A percentile compares a stretch with the other conserved stretches of the same genome.
Conservation (phyloP, 2,113 vertebrate species). For the Sceloporus tristichus region DNA sequence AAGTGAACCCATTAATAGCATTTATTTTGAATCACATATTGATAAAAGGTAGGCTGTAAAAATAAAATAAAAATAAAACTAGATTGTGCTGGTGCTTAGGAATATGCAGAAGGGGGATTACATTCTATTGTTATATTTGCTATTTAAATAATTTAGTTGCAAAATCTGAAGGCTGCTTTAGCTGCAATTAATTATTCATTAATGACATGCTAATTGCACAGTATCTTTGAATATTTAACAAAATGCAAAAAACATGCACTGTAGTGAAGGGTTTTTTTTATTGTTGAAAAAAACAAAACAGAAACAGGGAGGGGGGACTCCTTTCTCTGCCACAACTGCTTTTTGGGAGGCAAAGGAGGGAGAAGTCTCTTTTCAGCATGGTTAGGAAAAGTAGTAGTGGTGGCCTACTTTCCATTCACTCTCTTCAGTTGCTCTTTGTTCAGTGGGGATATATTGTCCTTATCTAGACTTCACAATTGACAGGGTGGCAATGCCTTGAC, state of each 20-base stretch:
- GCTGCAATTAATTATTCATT: constrained; percentile 99
- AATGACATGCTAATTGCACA: constrained; percentile 98
- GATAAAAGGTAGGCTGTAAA: constrained; percentile 52
- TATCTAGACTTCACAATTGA: constrained; percentile 86
- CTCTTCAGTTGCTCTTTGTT: constrained; percentile 81
- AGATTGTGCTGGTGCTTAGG: neutral
- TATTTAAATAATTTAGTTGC: constrained; percentile 98
- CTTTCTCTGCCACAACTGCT: constrained; percentile 66
- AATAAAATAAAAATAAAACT: neutral
- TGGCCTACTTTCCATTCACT: constrained; percentile 84
- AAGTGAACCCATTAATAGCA: constrained; percentile 46
- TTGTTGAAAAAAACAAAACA: constrained; percentile 46
- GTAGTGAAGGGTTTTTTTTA: constrained; percentile 81
- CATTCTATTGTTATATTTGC: constrained; percentile 86
- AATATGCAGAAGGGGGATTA: constrained; percentile 37
- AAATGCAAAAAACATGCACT: constrained; percentile 90
- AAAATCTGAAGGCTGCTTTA: constrained; percentile 95
- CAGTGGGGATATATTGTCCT: constrained; percentile 81
- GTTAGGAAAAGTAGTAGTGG: constrained; percentile 77
- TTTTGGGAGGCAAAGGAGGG: constrained; percentile 63
- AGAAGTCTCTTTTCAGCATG: constrained; percentile 69
- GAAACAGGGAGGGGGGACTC: constrained; percentile 58
- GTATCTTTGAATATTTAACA: constrained; percentile 97
- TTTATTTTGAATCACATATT: constrained; percentile 63
- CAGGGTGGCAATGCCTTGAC: constrained; percentile 86